A percentile compares a stretch with the other conserved stretches of the same genome.
Conservation (phyloP, 2,888 invertebrate species). For the Agonopterix subpropinquella region DNA sequence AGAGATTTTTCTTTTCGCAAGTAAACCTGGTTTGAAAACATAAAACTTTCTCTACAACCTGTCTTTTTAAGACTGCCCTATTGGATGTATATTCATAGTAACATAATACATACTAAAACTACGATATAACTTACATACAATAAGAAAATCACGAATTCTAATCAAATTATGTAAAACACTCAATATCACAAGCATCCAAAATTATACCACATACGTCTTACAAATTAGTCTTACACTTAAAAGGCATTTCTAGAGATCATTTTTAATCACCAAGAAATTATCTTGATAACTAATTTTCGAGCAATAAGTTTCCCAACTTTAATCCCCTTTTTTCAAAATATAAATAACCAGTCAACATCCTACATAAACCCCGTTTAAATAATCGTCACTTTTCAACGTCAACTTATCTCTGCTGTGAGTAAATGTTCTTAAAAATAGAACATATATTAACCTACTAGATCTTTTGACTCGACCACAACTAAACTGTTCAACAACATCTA, state of each 20-base stretch:
- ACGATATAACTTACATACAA: background rate
- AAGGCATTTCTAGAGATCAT: slow-evolving; percentile 65
- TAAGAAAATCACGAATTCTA: background rate
- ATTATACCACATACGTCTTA: slow-evolving; percentile 21
- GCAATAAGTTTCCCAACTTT: background rate
- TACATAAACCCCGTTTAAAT: no score
- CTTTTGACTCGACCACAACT: no score
- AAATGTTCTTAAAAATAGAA: no score
- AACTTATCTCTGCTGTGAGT: no score
- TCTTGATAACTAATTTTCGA: background rate
- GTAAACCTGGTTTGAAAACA: no score
- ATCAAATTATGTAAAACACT: slow-evolving; percentile 2
- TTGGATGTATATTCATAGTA: background rate
- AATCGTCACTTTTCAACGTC: no score
- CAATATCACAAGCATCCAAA: slow-evolving; percentile 52
- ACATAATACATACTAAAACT: background rate
- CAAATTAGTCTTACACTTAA: slow-evolving; percentile 38
- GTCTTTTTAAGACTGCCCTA: no score
- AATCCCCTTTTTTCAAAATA: background rate
- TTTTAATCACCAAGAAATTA: slow-evolving; percentile 10
- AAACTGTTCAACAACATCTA: no score
- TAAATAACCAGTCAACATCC: no score
- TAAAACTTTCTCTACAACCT: no score
- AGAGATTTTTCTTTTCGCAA: no score
- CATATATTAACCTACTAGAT: no score